Percentiles rank a stretch among this genome's conserved stretches.
These are phyloP conservation scores for Dicentrarchus labrax DNA, from an alignment of 2,113 vertebrate species.

Conservation along the genomic window DNA sequence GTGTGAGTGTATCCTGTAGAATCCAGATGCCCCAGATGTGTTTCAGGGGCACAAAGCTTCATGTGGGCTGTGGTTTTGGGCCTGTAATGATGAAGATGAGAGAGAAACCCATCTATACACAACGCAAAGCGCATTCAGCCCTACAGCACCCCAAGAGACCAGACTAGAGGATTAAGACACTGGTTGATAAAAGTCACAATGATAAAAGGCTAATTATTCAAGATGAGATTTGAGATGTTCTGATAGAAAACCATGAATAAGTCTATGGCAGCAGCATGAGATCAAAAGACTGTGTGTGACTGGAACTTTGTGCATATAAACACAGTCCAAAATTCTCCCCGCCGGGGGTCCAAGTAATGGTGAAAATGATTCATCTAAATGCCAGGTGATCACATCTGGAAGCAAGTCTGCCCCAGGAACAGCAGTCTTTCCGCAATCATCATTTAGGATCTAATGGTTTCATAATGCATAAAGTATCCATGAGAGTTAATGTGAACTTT, in stretches of 20 bases:
- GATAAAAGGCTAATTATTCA: conserved; percentile 30
- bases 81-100: conserved; percentile 38
- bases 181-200: conserved; percentile 21
- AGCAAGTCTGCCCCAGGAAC: conserved; percentile 26
- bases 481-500: conserved; percentile 34
- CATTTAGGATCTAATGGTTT: conserved; percentile 50
- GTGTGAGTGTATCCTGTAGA: conserved; percentile 28
- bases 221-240: conserved; percentile 12
- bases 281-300: conserved; percentile 56
- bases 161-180: conserved; percentile 13
- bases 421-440: conserved; percentile 61
- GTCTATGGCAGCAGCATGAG: conserved; percentile 22
- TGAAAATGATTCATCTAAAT: conserved; percentile 67
- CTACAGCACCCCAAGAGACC: not conserved
- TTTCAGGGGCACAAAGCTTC: conserved; percentile 36
- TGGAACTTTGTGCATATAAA: conserved; percentile 42
- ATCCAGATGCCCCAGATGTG: conserved; percentile 66
- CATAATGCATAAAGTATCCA: conserved; percentile 35
- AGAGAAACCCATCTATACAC: conserved; percentile 37
- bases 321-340: conserved; percentile 7
- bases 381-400: conserved; percentile 73
- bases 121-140: conserved; percentile 25
- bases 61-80: conserved; percentile 52
- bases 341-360: conserved; percentile 50
- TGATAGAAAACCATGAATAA: conserved; percentile 28